A percentile compares a stretch with the other conserved stretches of the same genome.
Conservation (phyloP, 2,113 vertebrate genomes). For the Pygoscelis adeliae region DNA sequence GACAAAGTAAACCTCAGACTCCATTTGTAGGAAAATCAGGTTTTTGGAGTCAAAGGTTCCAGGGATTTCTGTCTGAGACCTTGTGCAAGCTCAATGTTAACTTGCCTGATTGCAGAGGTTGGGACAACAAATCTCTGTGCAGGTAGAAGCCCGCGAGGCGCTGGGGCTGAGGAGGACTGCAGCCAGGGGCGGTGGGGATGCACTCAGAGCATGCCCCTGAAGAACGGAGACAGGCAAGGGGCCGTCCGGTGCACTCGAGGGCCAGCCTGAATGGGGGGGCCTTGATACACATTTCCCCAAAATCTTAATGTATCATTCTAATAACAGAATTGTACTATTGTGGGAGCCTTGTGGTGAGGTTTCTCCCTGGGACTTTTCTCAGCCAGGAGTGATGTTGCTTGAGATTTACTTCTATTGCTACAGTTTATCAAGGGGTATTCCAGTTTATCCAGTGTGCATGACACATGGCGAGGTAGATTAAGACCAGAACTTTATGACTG, state of each 20-base stretch:
- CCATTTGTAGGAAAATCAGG: not conserved
- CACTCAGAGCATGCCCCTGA: too few species aligned
- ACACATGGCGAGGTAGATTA: not conserved
- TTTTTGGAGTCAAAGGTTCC: not conserved
- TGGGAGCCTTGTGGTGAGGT: not conserved
- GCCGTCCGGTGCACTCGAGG: accelerated
- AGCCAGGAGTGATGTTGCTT: not conserved
- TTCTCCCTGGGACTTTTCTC: not conserved
- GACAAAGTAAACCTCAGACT: not conserved
- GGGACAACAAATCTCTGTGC: not conserved
- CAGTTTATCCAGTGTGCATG: not conserved
- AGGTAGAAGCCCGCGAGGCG: accelerated
- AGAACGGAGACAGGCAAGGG: not conserved
- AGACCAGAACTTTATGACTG: not conserved
- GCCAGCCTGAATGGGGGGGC: not conserved
- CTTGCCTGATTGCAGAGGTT: not conserved
- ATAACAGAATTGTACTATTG: not conserved
- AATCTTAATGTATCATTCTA: not conserved
- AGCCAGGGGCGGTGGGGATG: accelerated
- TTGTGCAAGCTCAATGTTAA: not conserved
- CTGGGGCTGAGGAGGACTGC: not conserved
- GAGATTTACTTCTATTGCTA: not conserved
- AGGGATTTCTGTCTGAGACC: not conserved
- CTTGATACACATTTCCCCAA: not conserved
- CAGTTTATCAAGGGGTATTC: not conserved